These are phyloP conservation scores for Gavialis gangeticus DNA, from an alignment of 2,113 vertebrate species.

Conservation along the genomic window DNA sequence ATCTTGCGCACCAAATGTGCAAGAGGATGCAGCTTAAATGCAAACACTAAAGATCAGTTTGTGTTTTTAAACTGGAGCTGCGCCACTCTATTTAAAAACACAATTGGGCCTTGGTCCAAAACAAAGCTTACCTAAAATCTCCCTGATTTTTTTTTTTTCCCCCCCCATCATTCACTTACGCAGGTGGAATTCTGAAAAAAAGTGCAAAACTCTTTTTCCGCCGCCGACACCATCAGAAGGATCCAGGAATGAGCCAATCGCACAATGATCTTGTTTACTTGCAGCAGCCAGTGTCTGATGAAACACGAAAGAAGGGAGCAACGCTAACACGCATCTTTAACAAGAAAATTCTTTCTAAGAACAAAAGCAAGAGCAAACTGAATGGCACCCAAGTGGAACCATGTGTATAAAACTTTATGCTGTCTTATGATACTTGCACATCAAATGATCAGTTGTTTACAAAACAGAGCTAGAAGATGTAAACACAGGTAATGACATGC, in stretches of 20 bases:
- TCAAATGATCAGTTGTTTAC: slow-evolving; percentile 66
- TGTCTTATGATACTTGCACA: neutral
- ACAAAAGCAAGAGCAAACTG: slow-evolving; percentile 81
- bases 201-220: slow-evolving; percentile 95
- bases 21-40: neutral
- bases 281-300: slow-evolving; percentile 83
- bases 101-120: too few species aligned
- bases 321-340: slow-evolving; percentile 88
- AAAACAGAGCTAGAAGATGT: slow-evolving; percentile 42
- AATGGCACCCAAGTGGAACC: slow-evolving; percentile 78
- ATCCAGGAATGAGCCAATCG: slow-evolving; percentile 96
- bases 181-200: slow-evolving; percentile 92
- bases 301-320: slow-evolving; percentile 83
- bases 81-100: neutral
- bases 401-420: neutral
- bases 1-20: neutral
- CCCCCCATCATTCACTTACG: neutral
- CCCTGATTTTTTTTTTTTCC: neutral
- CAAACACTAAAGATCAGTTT: neutral
- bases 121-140: neutral
- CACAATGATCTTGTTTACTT: slow-evolving; percentile 96
- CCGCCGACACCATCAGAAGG: slow-evolving; percentile 92
- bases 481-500: neutral
- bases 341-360: slow-evolving; percentile 86
- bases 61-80: neutral